Evolutionary conservation across 2,113 vertebrate species (phyloP).

Genomic region (Macrotus californicus): DNA sequence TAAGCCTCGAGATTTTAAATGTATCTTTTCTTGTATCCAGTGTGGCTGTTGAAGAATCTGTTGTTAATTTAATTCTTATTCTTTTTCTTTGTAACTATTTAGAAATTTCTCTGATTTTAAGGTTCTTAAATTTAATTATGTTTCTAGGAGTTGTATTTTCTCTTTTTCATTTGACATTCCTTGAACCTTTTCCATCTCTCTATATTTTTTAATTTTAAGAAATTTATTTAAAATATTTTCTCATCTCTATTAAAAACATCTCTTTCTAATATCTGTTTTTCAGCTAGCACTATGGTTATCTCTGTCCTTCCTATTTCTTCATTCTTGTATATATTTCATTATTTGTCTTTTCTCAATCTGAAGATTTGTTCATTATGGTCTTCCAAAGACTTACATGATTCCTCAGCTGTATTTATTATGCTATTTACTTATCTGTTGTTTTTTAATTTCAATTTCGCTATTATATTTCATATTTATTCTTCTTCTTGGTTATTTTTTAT

Average conservation of each 20-base stretch:
- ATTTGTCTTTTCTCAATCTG: not conserved
- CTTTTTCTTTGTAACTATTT: not conserved
- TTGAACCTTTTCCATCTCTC: not conserved
- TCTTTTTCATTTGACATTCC: not conserved
- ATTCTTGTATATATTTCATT: not conserved
- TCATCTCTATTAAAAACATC: not conserved
- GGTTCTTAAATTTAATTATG: not conserved
- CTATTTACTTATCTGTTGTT: not conserved
- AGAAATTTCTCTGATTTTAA: not conserved
- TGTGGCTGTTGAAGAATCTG: not conserved
- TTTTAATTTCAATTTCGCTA: not conserved
- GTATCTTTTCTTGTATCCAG: not conserved
- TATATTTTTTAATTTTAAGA: conserved; percentile 20
- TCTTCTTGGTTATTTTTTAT: not conserved
- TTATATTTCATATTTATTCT: not conserved
- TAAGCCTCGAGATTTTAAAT: not conserved
- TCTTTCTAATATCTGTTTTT: not conserved
- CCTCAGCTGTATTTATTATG: not conserved
- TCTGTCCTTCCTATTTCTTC: not conserved
- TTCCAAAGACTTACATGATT: not conserved
- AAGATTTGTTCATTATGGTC: not conserved
- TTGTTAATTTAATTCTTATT: not conserved
- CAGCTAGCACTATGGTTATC: not conserved
- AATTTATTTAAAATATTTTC: not conserved
- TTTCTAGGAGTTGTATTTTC: not conserved